A percentile compares a stretch with the other conserved stretches of the same genome.
phyloP scores from a whole-genome alignment of 2,888 invertebrate species.

The Chironomus tentans region DNA sequence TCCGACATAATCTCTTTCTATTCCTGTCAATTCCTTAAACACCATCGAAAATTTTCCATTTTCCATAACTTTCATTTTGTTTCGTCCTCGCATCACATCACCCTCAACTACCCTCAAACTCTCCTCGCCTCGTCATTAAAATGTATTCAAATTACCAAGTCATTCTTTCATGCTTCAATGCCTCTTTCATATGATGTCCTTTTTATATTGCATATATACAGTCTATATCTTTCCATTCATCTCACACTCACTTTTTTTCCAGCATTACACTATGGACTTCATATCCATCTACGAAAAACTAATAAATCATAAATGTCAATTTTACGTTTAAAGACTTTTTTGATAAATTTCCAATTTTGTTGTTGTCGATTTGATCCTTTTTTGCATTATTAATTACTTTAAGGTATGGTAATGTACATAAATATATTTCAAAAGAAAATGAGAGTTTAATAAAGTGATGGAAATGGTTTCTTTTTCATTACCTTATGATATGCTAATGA shows the following conservation, averaged over 20 bases:
- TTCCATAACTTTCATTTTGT: background rate
- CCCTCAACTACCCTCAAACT: too few species aligned
- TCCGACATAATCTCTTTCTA: too few species aligned
- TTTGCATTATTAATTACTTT: slow-evolving; percentile 12
- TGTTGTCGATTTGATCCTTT: background rate
- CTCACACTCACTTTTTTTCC: background rate
- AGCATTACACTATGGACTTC: background rate
- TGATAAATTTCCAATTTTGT: too few species aligned
- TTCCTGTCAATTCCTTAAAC: too few species aligned
- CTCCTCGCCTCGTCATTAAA: background rate
- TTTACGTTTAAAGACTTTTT: background rate
- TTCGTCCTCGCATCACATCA: background rate
- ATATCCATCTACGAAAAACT: background rate
- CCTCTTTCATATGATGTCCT: background rate
- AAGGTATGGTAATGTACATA: background rate
- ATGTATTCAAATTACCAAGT: slow-evolving; percentile 18
- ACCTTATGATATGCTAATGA: too few species aligned
- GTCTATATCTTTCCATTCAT: background rate
- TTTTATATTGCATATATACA: too few species aligned
- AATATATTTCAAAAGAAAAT: slow-evolving; percentile 12
- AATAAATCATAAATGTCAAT: slow-evolving; percentile 26
- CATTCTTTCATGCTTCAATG: slow-evolving; percentile 21
- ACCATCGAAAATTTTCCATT: too few species aligned
- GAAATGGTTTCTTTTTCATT: too few species aligned
- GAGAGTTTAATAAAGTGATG: slow-evolving; percentile 12